Percentiles rank a stretch among this genome's conserved stretches.
Conservation (phyloP, 2,113 vertebrate genomes). For the Eptesicus fuscus region DNA sequence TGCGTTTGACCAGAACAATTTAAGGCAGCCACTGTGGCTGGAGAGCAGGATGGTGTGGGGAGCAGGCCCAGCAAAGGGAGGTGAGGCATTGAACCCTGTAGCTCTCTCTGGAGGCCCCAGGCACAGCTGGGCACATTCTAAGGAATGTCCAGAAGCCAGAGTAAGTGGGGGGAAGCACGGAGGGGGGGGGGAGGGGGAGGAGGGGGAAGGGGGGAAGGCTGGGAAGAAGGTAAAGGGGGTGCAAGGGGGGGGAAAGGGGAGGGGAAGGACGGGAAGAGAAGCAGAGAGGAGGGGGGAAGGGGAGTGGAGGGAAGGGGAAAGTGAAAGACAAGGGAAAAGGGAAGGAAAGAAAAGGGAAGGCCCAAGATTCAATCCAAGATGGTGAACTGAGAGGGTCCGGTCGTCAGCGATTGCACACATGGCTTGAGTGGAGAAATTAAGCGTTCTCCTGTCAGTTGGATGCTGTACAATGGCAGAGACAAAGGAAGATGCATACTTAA, state of each 20-base stretch:
- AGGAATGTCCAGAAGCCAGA: not conserved
- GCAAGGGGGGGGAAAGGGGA: too few species aligned
- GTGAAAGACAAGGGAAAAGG: too few species aligned
- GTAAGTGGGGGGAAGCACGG: not conserved
- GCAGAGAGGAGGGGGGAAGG: too few species aligned
- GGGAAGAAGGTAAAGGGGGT: too few species aligned
- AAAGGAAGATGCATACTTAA: not conserved
- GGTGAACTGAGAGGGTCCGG: not conserved
- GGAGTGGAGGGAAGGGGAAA: too few species aligned
- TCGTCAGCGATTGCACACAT: not conserved
- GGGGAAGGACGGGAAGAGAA: too few species aligned
- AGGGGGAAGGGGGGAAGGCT: rapidly evolving
- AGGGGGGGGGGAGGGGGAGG: too few species aligned
- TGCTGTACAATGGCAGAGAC: not conserved
- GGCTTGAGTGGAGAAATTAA: not conserved
- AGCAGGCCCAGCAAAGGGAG: rapidly evolving
- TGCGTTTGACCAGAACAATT: not conserved
- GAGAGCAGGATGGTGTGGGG: not conserved
- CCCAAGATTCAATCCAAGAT: not conserved
- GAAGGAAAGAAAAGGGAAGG: not conserved
- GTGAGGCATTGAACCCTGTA: too few species aligned
- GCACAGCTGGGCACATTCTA: not conserved
- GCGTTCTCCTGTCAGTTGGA: not conserved
- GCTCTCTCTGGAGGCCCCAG: not conserved
- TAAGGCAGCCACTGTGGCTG: not conserved